Base-by-base conservation (phyloP, 2,888 invertebrate species). In the Epinotia nisella region DNA sequence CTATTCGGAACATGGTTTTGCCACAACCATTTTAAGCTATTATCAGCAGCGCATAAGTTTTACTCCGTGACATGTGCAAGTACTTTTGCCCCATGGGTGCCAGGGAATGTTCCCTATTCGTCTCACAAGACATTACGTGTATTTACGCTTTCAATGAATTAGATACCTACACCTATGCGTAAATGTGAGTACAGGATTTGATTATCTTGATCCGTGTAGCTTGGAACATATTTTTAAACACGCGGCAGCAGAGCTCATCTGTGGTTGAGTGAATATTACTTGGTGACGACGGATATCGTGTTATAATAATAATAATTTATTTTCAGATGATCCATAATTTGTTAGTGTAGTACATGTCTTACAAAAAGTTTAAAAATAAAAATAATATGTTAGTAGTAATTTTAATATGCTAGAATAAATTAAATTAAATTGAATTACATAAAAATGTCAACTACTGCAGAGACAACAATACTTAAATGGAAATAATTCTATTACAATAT, bases 101-200 rank as follows among this genome's bases (percentile, higher is more conserved):
- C 41, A 1, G 70, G 45, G 29, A 62, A 64, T 49, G 13, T 49
- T 19, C 39, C 15, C n/a, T 21, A 70, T 58, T 58, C 49, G n/a
- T 21, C 70, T 21, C 64, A 58, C 19, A 58, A 39, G 62, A 70
- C 58, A 64, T 70, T 70, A 56, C 21, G 13, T 53, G 51, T 51
- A 55, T 55, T 65, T 55, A 19, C 21, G 24, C 41, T 4, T 41
- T 66, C n/a, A 66, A 66, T 56, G 41, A 41, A 66, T 66, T 66
- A 35, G 9, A 9, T 7, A 56, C 39, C 39, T 55, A n/a, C 10
- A 41, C 53, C 17, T 29, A 10, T 41, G 19, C 21, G 65, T 55
- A 65, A 53, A 65, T 35, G 21, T 21, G 51, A 21, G 41, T 55
- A 70, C 55, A 41, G 66, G 39, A 41, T 69, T 69, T n/a, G 21